Base-by-base conservation (phyloP, 2,888 invertebrate species). In the Odontothrips loti region DNA sequence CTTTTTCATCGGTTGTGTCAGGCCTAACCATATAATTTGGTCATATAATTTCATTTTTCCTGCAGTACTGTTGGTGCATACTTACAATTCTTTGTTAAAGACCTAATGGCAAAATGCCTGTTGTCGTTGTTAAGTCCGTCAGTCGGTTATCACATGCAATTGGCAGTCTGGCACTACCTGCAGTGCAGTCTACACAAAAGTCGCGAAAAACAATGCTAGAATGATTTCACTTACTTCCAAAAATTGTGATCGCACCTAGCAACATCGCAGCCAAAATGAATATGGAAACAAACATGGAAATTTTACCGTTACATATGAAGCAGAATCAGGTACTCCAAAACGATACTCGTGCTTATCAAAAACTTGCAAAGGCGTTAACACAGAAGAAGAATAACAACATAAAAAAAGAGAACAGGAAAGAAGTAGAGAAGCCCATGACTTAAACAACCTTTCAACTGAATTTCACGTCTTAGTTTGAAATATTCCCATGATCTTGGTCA, bases 381-480 rank as follows among this genome's bases (percentile, higher is more conserved):
- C 34, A 43, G 34, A 43, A 43, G 34, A 43, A 80, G 82, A 82
- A 81, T 81, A 75, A 4, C 79, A 82, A 83, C 79, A 82, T 80
- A 82, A 81, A 81, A 68, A 23, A 81, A 79, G 79, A 78, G 9
- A 75, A 15, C 34, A 58, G 58, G 81, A 48, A 82, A 82, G 58
- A 80, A n/a, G 47, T 78, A 48, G 47, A 80, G n/a, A 75, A 78
- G 9, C 48, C 68, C 47, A 27, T 75, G 78, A 48, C 10, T 63
- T 63, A n/a, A 47, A 43, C 75, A 27, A 34, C 23, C 51, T 63
- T 63, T 63, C 68, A 75, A 75, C 23, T 75, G 1, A 29, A 11
- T 12, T 29, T 34, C 58, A 80, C 48, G 20, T 58, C 48, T 58
- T n/a, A 80, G 48, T 43, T 48, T 43, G 34, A 43, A 43, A 43